phyloP scores from a whole-genome alignment of 2,888 invertebrate species.

The Dryobota labecula region DNA sequence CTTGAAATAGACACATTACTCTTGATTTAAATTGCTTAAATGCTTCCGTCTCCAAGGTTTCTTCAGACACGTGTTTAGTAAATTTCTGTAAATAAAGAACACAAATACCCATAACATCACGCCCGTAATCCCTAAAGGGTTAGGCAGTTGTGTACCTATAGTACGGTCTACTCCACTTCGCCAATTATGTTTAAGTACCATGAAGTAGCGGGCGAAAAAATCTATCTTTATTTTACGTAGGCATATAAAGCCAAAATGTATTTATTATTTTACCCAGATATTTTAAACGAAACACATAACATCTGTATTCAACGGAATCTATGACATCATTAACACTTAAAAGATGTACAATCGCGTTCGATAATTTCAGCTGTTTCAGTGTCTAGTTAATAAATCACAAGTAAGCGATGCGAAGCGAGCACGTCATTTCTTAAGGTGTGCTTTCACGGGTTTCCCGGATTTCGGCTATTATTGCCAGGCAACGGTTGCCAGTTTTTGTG shows the following conservation, averaged over 20 bases:
- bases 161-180: too few relatives aligned
- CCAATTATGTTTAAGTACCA: not conserved
- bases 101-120: too few relatives aligned
- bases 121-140: too few relatives aligned
- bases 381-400: constrained; percentile 71
- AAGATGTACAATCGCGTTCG: constrained; percentile 33
- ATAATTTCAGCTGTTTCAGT: constrained; percentile 48
- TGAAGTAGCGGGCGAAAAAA: not conserved
- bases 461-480: not conserved
- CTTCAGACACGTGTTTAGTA: not conserved
- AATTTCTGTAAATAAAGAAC: constrained; percentile 3
- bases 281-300: constrained; percentile 22
- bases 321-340: constrained; percentile 42
- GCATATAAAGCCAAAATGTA: not conserved
- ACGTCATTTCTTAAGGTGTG: constrained; percentile 62
- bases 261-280: constrained; percentile 16
- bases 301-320: constrained; percentile 30
- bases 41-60: constrained; percentile 17
- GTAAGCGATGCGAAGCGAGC: constrained; percentile 65
- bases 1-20: constrained; percentile 21
- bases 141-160: not conserved
- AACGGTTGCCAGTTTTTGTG: not conserved
- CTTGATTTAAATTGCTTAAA: constrained; percentile 23
- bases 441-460: not conserved
- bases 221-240: not conserved